Evolutionary conservation across 2,888 invertebrate genomes (phyloP).

Genomic region (Stenichneumon culpator): DNA sequence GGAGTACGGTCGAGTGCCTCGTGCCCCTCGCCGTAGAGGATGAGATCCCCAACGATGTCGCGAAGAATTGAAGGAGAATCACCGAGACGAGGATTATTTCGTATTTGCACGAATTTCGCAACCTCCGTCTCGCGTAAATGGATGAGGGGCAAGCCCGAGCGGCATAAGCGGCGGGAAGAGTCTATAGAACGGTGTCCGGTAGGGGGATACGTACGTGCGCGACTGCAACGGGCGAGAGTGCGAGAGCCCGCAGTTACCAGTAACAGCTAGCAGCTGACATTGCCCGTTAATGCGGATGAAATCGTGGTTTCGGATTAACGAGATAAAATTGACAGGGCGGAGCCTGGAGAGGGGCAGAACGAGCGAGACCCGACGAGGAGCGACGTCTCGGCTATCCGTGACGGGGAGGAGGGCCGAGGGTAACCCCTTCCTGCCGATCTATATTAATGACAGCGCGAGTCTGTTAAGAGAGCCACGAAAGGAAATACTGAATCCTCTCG

Average conservation of each 20-base stretch:
- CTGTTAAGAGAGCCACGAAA: conserved; percentile 52
- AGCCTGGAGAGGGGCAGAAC: conserved; percentile 70
- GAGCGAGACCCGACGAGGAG: conserved; percentile 30
- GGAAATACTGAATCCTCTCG: conserved; percentile 40
- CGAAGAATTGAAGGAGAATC: conserved; percentile 6
- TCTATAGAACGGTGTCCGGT: background rate
- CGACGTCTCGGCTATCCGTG: conserved; percentile 31
- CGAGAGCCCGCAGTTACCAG: conserved; percentile 51
- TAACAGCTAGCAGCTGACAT: conserved; percentile 70
- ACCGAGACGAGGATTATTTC: conserved; percentile 26
- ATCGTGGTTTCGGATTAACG: conserved; percentile 74
- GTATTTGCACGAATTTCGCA: conserved; percentile 59
- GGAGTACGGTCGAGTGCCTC: background rate
- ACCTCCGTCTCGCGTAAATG: conserved; percentile 17
- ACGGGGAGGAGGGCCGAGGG: conserved; percentile 22
- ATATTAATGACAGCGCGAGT: conserved; percentile 62
- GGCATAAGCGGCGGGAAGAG: background rate
- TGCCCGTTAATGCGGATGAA: conserved; percentile 74
- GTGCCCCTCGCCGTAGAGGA: background rate
- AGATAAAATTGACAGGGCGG: conserved; percentile 77
- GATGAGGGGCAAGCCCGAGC: background rate
- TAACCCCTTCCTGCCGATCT: conserved; percentile 63
- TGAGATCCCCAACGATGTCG: background rate
- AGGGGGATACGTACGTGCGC: background rate
- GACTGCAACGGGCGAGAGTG: conserved; percentile 17